Evolutionary conservation across 1,140 invertebrate species (phyloP), one percentile per base, ranked within the genome.

Genomic region (Galleria mellonella): DNA sequence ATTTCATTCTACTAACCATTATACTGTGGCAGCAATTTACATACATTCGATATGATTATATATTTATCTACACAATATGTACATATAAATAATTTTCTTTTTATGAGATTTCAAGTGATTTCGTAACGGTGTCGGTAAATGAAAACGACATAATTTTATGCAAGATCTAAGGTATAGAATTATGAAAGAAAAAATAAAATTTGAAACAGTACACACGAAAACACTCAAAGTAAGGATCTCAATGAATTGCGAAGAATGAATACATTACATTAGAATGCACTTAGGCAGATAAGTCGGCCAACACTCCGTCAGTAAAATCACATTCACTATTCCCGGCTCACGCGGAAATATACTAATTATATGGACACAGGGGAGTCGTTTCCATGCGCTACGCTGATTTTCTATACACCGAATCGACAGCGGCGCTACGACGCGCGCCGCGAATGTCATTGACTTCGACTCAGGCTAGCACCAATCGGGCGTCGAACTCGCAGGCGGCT

Each of bases 1-100:
- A 40, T 28, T 30, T 14, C 38, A 7, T 13, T 12, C 32, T 23
- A 35, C 42, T 23, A 23, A 23, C 17, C 17, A 23, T 23, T 23
- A 23, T 23, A 23, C 6, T 2, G 2, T 23, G 17, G 28, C 87
- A 86, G 65, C 93, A 94, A 40, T 90, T 11, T 32, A 11, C 9
- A 6, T 10, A 15, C 33, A 15, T 9, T 37, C 35, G 35, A 37
- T 37, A 37, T 37, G 33, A 15, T 36, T 23, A 23, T 23, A 23
- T 23, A 23, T 23, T 38, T 46, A 49, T 49, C 47, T 49, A 49
- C 47, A 49, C 29, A 43, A 43, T 42, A 40, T 46, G 35, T 49
- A 49, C 47, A 49, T 43, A 45, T 12, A 35, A 49, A 37, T 43
- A 43, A 41, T 45, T 14, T 11, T 42, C 33, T 15, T 15, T 43